Evolutionary conservation across 2,888 invertebrate species (phyloP).

Genomic region (Diarsia brunnea): DNA sequence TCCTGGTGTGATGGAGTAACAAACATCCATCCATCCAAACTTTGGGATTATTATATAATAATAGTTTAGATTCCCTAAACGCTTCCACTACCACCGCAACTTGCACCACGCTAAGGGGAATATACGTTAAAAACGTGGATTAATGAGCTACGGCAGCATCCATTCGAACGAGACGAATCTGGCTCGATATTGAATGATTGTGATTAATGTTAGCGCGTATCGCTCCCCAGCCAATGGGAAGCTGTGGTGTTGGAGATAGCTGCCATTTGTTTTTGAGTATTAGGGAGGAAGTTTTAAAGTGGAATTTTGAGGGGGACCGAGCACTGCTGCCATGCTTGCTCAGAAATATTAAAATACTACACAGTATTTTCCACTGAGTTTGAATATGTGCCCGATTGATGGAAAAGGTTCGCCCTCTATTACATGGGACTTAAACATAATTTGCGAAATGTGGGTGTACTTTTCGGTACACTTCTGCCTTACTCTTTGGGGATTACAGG

Average conservation of each 20-base stretch:
- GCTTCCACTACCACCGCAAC: constrained; percentile 27
- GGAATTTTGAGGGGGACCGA: neutral
- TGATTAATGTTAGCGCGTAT: constrained; percentile 61
- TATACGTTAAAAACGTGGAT: constrained; percentile 64
- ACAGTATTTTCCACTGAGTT: no score
- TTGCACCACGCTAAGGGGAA: constrained; percentile 34
- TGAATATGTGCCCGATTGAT: no score
- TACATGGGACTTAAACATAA: no score
- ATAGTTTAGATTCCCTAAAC: neutral
- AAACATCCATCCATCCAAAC: no score
- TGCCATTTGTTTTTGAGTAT: constrained; percentile 12
- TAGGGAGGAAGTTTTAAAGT: neutral
- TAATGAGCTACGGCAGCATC: constrained; percentile 65
- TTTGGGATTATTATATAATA: no score
- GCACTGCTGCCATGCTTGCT: no score
- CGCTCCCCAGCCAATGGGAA: constrained; percentile 18
- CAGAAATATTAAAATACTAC: no score
- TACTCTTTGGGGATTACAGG: no score
- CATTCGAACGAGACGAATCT: constrained; percentile 63
- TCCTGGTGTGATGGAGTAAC: no score
- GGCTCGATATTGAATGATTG: constrained; percentile 66
- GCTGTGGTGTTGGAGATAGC: constrained; percentile 9
- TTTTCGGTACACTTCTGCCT: no score
- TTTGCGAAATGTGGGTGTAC: no score
- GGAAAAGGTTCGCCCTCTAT: no score